These are phyloP conservation scores for Homarus gammarus DNA, from an alignment of 2,888 invertebrate genomes.

Conservation along the genomic window DNA sequence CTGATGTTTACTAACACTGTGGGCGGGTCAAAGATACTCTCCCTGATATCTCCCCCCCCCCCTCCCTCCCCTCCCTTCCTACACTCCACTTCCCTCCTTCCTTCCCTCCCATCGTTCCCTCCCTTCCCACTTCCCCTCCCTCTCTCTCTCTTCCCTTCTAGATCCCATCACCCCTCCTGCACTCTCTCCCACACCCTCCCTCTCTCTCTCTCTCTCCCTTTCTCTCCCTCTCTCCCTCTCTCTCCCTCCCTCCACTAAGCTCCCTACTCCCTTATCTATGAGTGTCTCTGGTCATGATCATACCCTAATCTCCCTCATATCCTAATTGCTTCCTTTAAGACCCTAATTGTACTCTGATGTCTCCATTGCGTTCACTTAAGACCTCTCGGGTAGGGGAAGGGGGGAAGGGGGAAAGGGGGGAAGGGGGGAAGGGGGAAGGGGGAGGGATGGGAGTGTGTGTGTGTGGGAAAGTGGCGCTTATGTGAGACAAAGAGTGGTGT, in stretches of 20 bases:
- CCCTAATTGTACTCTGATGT: no score
- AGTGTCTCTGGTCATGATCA: no score
- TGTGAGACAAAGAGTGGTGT: neutral
- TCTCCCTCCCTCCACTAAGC: neutral
- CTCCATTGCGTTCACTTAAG: neutral
- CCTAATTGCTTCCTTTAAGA: no score
- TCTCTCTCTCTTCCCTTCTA: neutral
- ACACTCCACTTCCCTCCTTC: no score
- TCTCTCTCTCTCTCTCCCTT: neutral
- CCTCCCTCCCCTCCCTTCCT: neutral
- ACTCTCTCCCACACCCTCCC: neutral
- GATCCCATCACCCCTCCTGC: neutral
- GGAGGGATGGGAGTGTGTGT: neutral
- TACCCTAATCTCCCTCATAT: no score
- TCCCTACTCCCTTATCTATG: neutral
- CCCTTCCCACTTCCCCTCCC: neutral
- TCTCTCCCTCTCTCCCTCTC: neutral
- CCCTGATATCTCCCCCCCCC: no score
- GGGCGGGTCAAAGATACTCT: no score
- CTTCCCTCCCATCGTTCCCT: neutral
- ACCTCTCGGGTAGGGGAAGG: slow-evolving; percentile 16
- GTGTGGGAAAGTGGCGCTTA: neutral
- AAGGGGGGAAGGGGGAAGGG: neutral
- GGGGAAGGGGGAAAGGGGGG: neutral
- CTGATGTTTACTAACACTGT: no score